Conservation (phyloP, 2,797 vertebrate genomes). For the Erpetoichthys calabaricus region DNA sequence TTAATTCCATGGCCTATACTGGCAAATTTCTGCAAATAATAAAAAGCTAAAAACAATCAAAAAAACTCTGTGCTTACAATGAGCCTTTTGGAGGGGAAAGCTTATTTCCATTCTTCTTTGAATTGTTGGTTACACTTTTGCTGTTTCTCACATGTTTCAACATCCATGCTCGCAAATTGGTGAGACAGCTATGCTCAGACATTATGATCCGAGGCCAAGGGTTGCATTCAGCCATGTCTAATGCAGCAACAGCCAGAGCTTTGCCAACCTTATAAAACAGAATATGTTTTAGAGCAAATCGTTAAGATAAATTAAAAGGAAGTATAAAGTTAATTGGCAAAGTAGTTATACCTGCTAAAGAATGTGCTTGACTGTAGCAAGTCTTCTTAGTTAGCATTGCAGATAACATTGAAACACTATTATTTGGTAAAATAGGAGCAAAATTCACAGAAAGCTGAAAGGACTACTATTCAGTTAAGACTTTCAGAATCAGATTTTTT, state of each 20-base stretch:
- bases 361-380: too few relatives aligned
- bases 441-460: too few relatives aligned
- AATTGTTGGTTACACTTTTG: constrained; percentile 37
- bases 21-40: neutral
- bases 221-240: constrained; percentile 87
- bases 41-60: neutral
- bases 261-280: constrained; percentile 64
- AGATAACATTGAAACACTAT: too few relatives aligned
- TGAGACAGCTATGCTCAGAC: constrained; percentile 78
- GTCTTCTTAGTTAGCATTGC: too few relatives aligned
- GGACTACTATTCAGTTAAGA: too few relatives aligned
- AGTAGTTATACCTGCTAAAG: too few relatives aligned
- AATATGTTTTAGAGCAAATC: neutral
- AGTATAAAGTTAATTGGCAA: neutral
- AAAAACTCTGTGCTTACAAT: constrained; percentile 43
- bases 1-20: too few relatives aligned
- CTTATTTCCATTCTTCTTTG: constrained; percentile 38
- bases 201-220: constrained; percentile 85
- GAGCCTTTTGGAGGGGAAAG: constrained; percentile 58
- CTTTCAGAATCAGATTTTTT: too few relatives aligned
- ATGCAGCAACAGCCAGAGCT: constrained; percentile 71
- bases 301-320: neutral
- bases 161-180: constrained; percentile 83
- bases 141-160: constrained; percentile 78
- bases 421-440: too few relatives aligned